These are phyloP conservation scores for Triplophysa tibetana DNA, from an alignment of 2,113 vertebrate genomes.

Conservation along the genomic window DNA sequence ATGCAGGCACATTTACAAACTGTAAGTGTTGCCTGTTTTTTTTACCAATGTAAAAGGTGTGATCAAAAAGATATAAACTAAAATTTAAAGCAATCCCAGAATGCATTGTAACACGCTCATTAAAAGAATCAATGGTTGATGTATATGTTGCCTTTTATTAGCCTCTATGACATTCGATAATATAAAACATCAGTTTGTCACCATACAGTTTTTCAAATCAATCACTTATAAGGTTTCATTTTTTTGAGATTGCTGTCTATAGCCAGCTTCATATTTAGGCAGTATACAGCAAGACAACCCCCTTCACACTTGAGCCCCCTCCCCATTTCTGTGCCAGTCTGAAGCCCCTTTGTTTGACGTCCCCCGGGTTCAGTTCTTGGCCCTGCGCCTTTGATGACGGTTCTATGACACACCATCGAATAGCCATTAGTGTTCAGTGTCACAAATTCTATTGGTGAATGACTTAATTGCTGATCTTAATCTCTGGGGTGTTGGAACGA, in stretches of 20 bases:
- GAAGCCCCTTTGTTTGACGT: conserved; percentile 29
- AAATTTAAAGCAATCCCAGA: too few relatives aligned
- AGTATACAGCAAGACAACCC: background rate
- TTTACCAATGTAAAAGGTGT: too few relatives aligned
- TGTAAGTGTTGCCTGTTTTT: too few relatives aligned
- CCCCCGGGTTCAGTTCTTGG: conserved; percentile 29
- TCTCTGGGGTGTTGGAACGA: conserved; percentile 45
- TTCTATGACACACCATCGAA: conserved; percentile 43
- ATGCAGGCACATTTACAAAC: background rate
- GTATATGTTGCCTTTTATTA: background rate
- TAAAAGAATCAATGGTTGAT: background rate
- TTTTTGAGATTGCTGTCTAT: background rate
- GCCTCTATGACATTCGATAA: background rate
- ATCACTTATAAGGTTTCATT: background rate
- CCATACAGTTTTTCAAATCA: background rate
- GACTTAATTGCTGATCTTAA: conserved; percentile 64
- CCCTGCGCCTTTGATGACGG: conserved; percentile 54
- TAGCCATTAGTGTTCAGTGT: conserved; percentile 54
- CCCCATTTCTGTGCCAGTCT: conserved; percentile 12
- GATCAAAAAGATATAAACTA: too few relatives aligned
- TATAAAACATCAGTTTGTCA: background rate
- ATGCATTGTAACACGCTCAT: background rate
- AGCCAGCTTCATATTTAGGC: background rate
- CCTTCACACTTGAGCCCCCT: conserved; percentile 30
- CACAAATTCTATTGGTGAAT: conserved; percentile 55